These are phyloP conservation scores for Trachelus troglodyta DNA, from an alignment of 2,888 invertebrate genomes.

Conservation along the genomic window DNA sequence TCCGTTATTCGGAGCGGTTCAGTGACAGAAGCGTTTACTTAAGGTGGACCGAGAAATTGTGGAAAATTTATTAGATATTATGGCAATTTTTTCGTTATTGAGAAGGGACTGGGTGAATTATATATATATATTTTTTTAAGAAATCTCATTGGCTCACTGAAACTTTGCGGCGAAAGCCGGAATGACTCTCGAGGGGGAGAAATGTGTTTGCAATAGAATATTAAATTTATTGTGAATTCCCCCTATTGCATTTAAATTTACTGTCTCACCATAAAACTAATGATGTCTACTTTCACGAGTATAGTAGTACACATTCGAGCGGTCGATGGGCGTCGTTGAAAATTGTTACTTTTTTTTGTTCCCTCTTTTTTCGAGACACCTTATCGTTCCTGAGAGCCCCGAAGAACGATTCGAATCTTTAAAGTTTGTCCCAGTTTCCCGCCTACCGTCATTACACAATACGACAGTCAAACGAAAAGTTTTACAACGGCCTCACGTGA, in stretches of 20 bases:
- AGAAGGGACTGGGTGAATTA: neutral
- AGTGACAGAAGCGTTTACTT: neutral
- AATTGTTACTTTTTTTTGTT: constrained; percentile 35
- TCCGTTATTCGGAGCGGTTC: neutral
- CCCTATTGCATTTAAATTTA: constrained; percentile 52
- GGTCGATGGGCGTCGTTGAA: constrained; percentile 36
- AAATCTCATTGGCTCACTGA: neutral
- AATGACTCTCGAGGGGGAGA: constrained; percentile 33
- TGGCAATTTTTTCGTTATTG: neutral
- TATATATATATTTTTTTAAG: too few species aligned
- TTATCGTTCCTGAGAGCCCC: neutral
- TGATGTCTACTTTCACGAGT: constrained; percentile 37
- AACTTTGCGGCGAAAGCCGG: neutral
- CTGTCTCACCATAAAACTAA: constrained; percentile 53
- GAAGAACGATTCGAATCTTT: constrained; percentile 26
- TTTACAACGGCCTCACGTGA: constrained; percentile 16
- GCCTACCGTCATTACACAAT: constrained; percentile 21
- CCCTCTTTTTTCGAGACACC: constrained; percentile 16
- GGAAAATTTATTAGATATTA: neutral
- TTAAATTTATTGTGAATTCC: constrained; percentile 52
- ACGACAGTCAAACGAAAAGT: constrained; percentile 33
- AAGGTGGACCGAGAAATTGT: neutral
- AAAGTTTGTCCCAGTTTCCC: constrained; percentile 31
- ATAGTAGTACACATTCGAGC: constrained; percentile 16
- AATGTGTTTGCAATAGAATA: constrained; percentile 51